Conservation (phyloP, 2,797 vertebrate genomes). For the Botia kubotai region DNA sequence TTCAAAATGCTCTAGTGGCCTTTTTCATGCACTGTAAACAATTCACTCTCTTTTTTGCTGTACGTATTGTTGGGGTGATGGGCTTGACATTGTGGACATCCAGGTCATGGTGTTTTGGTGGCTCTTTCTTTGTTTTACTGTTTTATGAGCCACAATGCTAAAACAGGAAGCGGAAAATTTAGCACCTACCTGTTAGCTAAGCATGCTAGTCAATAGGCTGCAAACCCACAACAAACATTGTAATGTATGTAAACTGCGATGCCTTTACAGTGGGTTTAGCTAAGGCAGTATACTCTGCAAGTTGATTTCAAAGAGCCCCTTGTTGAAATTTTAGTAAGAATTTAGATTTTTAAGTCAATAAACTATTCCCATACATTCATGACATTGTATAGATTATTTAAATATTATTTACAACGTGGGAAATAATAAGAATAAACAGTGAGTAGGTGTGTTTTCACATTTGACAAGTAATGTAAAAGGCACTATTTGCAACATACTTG, state of each 20-base stretch:
- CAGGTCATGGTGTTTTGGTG: constrained; percentile 39
- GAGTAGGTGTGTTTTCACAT: neutral
- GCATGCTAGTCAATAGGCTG: constrained; percentile 21
- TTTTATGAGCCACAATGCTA: constrained; percentile 56
- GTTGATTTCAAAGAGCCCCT: neutral
- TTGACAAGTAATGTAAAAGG: neutral
- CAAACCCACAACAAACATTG: constrained; percentile 22
- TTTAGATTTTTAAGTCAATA: neutral
- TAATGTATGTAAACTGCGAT: neutral
- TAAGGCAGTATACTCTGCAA: neutral
- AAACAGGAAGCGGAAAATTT: constrained; percentile 50
- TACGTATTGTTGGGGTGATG: constrained; percentile 60
- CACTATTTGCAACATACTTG: neutral
- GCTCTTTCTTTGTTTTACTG: constrained; percentile 47
- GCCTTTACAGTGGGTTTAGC: too few relatives aligned
- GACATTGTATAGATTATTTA: neutral
- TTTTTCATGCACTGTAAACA: constrained; percentile 49
- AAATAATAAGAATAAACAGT: neutral
- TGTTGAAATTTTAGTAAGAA: neutral
- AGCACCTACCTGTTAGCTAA: constrained; percentile 50
- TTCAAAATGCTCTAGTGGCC: constrained; percentile 62
- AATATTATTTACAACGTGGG: neutral
- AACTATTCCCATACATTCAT: neutral
- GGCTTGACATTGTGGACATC: constrained; percentile 51
- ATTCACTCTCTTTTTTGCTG: constrained; percentile 56